Base-by-base conservation (phyloP, 2,797 vertebrate genomes). In the Ambastaia sidthimunki region DNA sequence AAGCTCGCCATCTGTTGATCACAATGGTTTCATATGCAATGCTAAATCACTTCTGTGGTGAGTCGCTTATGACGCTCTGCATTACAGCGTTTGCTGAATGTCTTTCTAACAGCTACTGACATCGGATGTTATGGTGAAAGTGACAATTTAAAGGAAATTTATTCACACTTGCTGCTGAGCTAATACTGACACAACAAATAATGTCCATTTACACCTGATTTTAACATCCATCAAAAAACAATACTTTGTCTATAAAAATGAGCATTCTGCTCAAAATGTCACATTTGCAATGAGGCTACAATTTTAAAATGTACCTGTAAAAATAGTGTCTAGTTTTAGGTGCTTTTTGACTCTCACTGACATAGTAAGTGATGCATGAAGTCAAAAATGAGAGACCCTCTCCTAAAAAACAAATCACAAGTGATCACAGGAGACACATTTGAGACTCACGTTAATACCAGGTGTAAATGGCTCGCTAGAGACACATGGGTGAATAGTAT, bases 1-100 rank as follows among this genome's bases (percentile, higher is more conserved):
- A 62, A 16, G 59, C 25, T 28, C 3, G 15, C 59, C 59, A 62
- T 62, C 25, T 62, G 59, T 62, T 62, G 59, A 62, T 62, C 59
- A 31, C 25, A 31, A 62, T 18, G 13, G 10, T 62, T 62, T 62
- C 59, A 31, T 6, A 9, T 13, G 57, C 57, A 25, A 62, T 31
- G 59, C 25, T 62, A 62, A 62, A 62, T 62, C 25, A 62, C 59
- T 60, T 60, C 15, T 62, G 59, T 4, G 25, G 25, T 21, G 21
- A 59, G 23, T 59, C 57, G 11, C 59, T 31, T 3, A 31, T 28
- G 25, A 28, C 59, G 28, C 0, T 28, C 25, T 16, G 59, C 7
- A 31, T 62, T 7, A 62, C 13, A 62, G 59, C 25, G 25, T 31
- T 15, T 62, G 59, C 59, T 62, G 28, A 62, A 62, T 28, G 57